Conservation (phyloP, 23 tunicate species). For the Ciona savignyi region DNA sequence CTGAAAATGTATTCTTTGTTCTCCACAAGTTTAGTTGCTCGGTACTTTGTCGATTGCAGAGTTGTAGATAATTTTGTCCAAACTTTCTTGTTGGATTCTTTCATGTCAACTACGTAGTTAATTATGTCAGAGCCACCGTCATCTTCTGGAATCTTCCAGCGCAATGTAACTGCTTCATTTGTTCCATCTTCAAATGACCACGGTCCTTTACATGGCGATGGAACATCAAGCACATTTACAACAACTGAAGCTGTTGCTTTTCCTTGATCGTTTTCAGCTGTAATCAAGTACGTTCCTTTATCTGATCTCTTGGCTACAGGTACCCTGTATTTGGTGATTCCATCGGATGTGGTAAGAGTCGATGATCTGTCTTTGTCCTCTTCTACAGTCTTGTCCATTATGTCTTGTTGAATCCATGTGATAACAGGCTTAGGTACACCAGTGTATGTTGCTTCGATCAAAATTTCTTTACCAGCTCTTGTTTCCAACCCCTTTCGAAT, state of each 20-base stretch:
- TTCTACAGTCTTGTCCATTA: slow-evolving; percentile 10
- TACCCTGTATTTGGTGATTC: slow-evolving; percentile 1
- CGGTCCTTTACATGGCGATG: slow-evolving; percentile 71
- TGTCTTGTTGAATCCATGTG: slow-evolving; percentile 63
- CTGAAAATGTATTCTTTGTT: slow-evolving; percentile 72
- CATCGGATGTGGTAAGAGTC: not conserved
- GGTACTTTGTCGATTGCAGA: slow-evolving; percentile 42
- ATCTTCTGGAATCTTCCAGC: slow-evolving; percentile 73
- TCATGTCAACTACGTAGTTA: slow-evolving; percentile 73
- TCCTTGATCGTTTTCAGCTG: slow-evolving; percentile 76
- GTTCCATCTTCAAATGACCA: slow-evolving; percentile 58
- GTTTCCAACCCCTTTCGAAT: slow-evolving; percentile 60
- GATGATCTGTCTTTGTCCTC: slow-evolving; percentile 19
- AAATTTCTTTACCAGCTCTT: slow-evolving; percentile 45
- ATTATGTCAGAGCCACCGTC: slow-evolving; percentile 73
- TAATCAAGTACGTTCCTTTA: slow-evolving; percentile 72
- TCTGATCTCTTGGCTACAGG: slow-evolving; percentile 18
- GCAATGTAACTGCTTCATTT: slow-evolving; percentile 71
- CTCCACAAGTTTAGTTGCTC: slow-evolving; percentile 54
- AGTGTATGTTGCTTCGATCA: slow-evolving; percentile 36
- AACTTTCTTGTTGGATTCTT: slow-evolving; percentile 69
- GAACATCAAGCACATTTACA: slow-evolving; percentile 69
- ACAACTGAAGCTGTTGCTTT: slow-evolving; percentile 23
- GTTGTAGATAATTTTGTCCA: slow-evolving; percentile 61
- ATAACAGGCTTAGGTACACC: slow-evolving; percentile 78